Conservation (phyloP, 2,797 vertebrate genomes). For the Arremon brunneinucha region DNA sequence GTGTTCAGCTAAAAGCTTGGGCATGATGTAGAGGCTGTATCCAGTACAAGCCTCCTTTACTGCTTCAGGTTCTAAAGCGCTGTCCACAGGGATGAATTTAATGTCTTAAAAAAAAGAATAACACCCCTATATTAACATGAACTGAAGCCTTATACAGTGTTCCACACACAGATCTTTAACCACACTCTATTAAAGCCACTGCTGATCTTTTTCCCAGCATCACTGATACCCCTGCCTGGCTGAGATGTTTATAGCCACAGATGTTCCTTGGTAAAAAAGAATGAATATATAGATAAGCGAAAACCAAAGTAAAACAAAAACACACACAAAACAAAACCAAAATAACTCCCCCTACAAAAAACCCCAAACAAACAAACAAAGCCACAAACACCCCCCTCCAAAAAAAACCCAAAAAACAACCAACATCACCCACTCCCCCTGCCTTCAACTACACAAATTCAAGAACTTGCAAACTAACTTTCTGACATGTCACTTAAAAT, state of each 20-base stretch:
- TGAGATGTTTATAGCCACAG: neutral
- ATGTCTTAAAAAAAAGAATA: neutral
- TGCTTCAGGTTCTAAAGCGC: neutral
- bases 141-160: neutral
- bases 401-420: neutral
- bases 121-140: neutral
- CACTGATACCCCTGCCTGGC: neutral
- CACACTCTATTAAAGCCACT: neutral
- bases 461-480: neutral
- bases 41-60: neutral
- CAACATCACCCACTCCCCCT: fast-evolving
- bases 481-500: neutral
- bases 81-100: neutral
- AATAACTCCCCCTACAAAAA: neutral
- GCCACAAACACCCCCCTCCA: fast-evolving
- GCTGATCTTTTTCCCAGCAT: neutral
- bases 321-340: neutral
- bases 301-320: neutral
- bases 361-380: neutral
- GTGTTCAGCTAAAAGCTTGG: neutral
- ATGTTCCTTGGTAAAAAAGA: neutral
- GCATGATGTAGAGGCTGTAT: neutral
- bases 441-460: neutral
- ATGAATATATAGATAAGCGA: neutral
- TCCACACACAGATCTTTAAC: neutral